Base-by-base conservation (phyloP, 2,888 invertebrate genomes). In the Pomacea canaliculata region DNA sequence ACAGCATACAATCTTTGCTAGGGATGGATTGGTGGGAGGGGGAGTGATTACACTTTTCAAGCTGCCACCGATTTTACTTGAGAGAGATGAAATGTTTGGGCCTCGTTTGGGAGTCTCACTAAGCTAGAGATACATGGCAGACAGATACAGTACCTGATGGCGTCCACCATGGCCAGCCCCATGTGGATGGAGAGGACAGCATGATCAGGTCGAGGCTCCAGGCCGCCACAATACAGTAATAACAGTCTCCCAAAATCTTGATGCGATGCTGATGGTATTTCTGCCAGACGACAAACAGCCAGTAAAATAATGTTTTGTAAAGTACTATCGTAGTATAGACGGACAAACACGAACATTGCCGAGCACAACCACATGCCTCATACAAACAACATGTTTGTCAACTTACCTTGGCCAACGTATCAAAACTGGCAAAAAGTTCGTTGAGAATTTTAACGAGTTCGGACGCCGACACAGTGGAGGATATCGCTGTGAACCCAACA, bases 131-230 rank as follows among this genome's bases (percentile, higher is more conserved):
- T 1, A 37, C 37, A 37, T 37, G 37, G 1, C 1, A 0, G 2
- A 56, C 12, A 56, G 51, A 10, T 56, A 16, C 51, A 3, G 8
- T 56, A 97, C 96, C 96, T 97, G 90, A 98, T 98, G 81, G 97
- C 97, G 90, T 97, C 96, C 78, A 98, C 97, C 97, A 98, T 97
- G 51, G 97, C 96, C 72, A 98, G 93, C 67, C 97, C 97, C 97
- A 97, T 97, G 91, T 97, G 96, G 46, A 98, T 96, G 91, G 96
- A 96, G 65, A 97, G 94, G 48, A 96, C 95, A 70, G 97, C 97
- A 91, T 97, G 97, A 90, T 98, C 97, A 0, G 95, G 94, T 74
- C 96, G 92, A 90, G 97, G 96, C 78, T 95, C 94, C 0, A 97
- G 97, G 67, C 97, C 97, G 27, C 98, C 98, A 91, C 97, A 96